These are phyloP conservation scores for Cebus imitator DNA, from an alignment of 2,113 vertebrate species.

Conservation along the genomic window DNA sequence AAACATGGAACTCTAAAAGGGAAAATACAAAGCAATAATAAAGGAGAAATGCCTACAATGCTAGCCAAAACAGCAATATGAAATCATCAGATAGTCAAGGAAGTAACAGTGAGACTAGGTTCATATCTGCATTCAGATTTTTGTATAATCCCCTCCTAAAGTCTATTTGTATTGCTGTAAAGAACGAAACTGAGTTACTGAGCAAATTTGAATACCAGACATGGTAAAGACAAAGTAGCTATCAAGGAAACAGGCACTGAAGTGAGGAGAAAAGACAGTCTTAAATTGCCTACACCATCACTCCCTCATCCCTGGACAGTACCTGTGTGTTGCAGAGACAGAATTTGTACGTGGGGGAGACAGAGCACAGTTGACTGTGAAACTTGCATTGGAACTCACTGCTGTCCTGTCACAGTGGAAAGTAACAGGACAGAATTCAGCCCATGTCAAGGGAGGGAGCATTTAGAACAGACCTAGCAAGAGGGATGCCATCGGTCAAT, in stretches of 20 bases:
- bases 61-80: neutral
- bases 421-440: too few species aligned
- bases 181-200: neutral
- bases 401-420: too few species aligned
- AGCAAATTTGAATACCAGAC: neutral
- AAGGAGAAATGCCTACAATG: neutral
- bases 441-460: too few species aligned
- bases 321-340: too few species aligned
- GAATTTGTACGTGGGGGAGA: neutral
- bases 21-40: slow-evolving; percentile 5
- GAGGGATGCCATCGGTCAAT: too few species aligned
- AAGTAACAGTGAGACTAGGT: neutral
- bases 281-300: too few species aligned
- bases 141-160: neutral
- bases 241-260: too few species aligned
- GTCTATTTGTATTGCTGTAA: neutral
- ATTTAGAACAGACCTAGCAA: too few species aligned
- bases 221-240: neutral
- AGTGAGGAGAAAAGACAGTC: neutral
- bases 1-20: neutral
- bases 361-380: too few species aligned
- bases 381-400: too few species aligned
- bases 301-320: too few species aligned
- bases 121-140: neutral
- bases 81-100: neutral